Conservation (phyloP, 1,140 invertebrate genomes). For the Mamestra configurata region DNA sequence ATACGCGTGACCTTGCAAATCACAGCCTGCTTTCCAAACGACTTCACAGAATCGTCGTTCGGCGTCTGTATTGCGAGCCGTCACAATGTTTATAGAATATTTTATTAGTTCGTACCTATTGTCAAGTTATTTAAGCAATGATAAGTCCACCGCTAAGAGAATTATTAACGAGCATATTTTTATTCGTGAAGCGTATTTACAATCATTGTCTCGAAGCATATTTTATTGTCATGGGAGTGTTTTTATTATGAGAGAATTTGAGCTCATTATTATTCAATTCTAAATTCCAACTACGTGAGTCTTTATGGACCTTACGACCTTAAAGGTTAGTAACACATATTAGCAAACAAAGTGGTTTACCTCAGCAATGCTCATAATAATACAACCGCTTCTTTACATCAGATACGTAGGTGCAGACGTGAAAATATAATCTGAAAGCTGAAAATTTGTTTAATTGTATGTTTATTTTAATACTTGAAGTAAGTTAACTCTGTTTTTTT, state of each 20-base stretch:
- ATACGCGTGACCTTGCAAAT: slow-evolving; percentile 88
- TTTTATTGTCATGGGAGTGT: slow-evolving; percentile 48
- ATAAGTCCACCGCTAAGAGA: slow-evolving; percentile 70
- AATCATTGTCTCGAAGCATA: slow-evolving; percentile 42
- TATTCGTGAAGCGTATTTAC: slow-evolving; percentile 69
- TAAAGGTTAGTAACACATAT: not conserved
- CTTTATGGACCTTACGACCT: not conserved
- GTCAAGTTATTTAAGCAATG: slow-evolving; percentile 81
- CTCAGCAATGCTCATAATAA: not conserved
- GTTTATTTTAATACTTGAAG: no score
- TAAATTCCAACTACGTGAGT: slow-evolving; percentile 11
- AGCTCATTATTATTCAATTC: slow-evolving; percentile 19
- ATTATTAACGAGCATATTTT: slow-evolving; percentile 70
- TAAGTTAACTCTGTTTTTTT: no score
- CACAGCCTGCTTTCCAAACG: slow-evolving; percentile 88
- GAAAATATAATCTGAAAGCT: no score
- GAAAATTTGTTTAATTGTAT: no score
- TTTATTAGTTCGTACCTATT: slow-evolving; percentile 82
- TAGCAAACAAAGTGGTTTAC: not conserved
- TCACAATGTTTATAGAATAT: slow-evolving; percentile 83
- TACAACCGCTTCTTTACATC: no score
- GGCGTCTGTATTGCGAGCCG: slow-evolving; percentile 83
- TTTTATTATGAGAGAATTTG: slow-evolving; percentile 34
- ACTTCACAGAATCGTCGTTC: slow-evolving; percentile 84
- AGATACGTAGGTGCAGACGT: no score